Base-by-base conservation (phyloP, 2,888 invertebrate genomes). In the Sesia apiformis region DNA sequence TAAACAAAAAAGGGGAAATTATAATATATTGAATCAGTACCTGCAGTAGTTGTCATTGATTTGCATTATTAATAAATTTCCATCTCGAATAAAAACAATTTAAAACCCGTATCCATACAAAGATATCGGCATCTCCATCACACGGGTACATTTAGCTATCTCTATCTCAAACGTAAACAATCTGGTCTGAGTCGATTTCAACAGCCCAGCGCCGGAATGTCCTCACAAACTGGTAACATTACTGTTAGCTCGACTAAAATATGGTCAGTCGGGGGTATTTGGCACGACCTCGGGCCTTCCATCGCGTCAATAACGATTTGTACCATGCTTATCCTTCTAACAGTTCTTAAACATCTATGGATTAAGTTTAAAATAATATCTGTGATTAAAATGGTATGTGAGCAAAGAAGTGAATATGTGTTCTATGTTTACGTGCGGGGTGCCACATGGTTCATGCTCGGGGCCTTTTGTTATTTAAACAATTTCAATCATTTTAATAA, bases 101-200 rank as follows among this genome's bases (percentile, higher is more conserved):
- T 23, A 1, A 23, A 23, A 23, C 23, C 8, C 46, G n/a, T 69
- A 63, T 82, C 84, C 76, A 76, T 59, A 54, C 57, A 72, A 56
- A 53, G 54, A 55, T 55, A 58, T 54, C 66, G 55, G 4, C 43
- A 53, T 55, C 65, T 63, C 67, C 72, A 76, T 76, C 74, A 74
- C 74, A 72, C 77, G 75, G 70, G 77, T 72, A 74, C 69, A 70
- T 69, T 73, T 75, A 78, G 75, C 79, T 84, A 84, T 86, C 84
- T 83, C 78, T 81, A 84, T 84, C 79, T 80, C 67, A 78, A 79
- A 83, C 81, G 84, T 85, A 86, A 85, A 86, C 84, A 85, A 84
- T 84, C 82, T 80, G 78, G 81, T 78, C 71, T 66, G 74, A 70
- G 82, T 76, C 67, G 80, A 76, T 86, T 84, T 84, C 85, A 78